Evolutionary conservation across 2,888 invertebrate species (phyloP).

Genomic region (Tetragonula carbonaria): DNA sequence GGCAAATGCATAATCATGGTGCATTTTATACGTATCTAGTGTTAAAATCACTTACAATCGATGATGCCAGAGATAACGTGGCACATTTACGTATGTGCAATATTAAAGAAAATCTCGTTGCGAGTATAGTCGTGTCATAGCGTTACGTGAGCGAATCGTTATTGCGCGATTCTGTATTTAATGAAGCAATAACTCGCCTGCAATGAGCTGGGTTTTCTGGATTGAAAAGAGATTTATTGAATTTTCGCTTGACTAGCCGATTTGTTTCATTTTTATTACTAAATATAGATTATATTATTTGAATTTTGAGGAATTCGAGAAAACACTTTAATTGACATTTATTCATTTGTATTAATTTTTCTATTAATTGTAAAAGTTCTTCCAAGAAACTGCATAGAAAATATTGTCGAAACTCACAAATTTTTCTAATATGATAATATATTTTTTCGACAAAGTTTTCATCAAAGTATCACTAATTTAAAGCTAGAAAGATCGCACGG

Average conservation of each 20-base stretch:
- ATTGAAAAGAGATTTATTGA: not conserved
- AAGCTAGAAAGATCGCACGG: not conserved
- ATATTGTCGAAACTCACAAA: no score
- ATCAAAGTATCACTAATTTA: not conserved
- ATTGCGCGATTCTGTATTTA: slow-evolving; percentile 16
- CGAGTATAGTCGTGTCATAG: not conserved
- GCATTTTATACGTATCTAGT: slow-evolving; percentile 30
- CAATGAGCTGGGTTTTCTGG: not conserved
- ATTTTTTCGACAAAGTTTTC: not conserved
- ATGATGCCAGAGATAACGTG: slow-evolving; percentile 30
- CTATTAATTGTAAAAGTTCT: no score
- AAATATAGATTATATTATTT: not conserved
- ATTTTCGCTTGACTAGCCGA: not conserved
- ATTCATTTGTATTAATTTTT: no score
- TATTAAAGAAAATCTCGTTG: slow-evolving; percentile 2
- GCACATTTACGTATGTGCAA: not conserved
- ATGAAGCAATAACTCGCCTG: slow-evolving; percentile 31
- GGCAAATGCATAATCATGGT: slow-evolving; percentile 57
- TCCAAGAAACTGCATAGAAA: no score
- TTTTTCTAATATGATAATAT: no score
- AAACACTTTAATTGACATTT: no score
- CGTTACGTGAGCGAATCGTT: slow-evolving; percentile 11
- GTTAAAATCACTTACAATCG: slow-evolving; percentile 20
- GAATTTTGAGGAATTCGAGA: not conserved
- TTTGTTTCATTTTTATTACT: not conserved